Base-by-base conservation (phyloP, 2,113 vertebrate genomes). In the Gavialis gangeticus region DNA sequence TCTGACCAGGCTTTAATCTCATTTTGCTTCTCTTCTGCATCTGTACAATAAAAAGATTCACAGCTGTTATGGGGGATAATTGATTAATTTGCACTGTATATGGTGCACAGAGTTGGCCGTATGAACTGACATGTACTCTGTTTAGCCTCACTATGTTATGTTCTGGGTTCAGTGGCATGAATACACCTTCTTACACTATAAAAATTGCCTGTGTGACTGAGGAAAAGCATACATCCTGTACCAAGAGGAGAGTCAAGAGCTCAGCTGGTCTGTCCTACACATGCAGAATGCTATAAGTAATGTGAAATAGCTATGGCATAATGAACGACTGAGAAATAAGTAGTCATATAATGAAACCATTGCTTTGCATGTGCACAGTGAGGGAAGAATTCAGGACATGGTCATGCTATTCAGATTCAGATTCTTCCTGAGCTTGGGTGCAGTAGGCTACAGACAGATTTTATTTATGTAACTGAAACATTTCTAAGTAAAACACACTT, bases 31-130 rank as follows among this genome's bases (percentile, higher is more conserved):
- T 27, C 2, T 59, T 73, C 73, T 79, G 64, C 5, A 2, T 19
- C 57, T 4, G 0, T 12, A 16, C 19, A 24, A 7, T 1, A 30
- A 2, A 24, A 8, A 11, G 75, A 10, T 27, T n/a, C 27, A 75
- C 22, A 37, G 34, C 46, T 64, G 37, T 82, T 37, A 28, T 73
- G 58, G 62, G 19, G 60, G 58, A 18, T 64, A 69, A 75, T 57
- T 25, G 19, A 12, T 69, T 83, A 54, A 83, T 76, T 34, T 9
- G 24, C 12, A 25, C 27, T 5, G 46, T 66, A 57, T 15, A 13
- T 28, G 30, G 59, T 60, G 63, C 59, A 64, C 18, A 64, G 24
- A 57, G 28, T 7, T 46, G 54, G 28, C 69, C 19, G 15, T 24
- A 28, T 57, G 27, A 59, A 54, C 59, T 58, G 34, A 60, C 25